phyloP scores from a whole-genome alignment of 2,113 vertebrate species.

The Scomber japonicus region DNA sequence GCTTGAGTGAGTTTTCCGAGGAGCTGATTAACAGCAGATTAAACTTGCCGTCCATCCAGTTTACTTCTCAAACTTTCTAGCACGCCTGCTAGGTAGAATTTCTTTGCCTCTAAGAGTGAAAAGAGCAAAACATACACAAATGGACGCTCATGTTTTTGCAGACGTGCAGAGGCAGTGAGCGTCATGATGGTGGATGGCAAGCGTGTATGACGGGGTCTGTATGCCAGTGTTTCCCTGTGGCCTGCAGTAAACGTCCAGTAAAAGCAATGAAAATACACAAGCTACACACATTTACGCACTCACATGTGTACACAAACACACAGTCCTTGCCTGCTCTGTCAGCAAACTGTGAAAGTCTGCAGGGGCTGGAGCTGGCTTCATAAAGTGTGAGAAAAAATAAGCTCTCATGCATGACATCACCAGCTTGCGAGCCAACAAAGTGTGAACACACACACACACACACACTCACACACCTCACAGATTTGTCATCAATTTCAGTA shows the following conservation, averaged over 20 bases:
- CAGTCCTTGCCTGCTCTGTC: slow-evolving; percentile 52
- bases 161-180: slow-evolving; percentile 23
- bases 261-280: slow-evolving; percentile 55
- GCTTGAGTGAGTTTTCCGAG: slow-evolving; percentile 93
- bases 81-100: slow-evolving; percentile 74
- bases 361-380: slow-evolving; percentile 32
- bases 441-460: slow-evolving; percentile 43
- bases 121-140: slow-evolving; percentile 34
- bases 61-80: slow-evolving; percentile 85
- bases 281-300: slow-evolving; percentile 8
- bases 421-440: slow-evolving; percentile 38
- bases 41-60: slow-evolving; percentile 85
- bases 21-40: slow-evolving; percentile 91
- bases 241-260: slow-evolving; percentile 54
- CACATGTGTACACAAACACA: slow-evolving; percentile 27
- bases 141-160: slow-evolving; percentile 40
- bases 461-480: slow-evolving; percentile 51
- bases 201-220: slow-evolving; percentile 41
- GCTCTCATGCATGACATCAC: slow-evolving; percentile 71
- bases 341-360: slow-evolving; percentile 65
- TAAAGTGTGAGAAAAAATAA: slow-evolving; percentile 64
- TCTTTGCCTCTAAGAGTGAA: slow-evolving; percentile 66
- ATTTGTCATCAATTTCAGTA: slow-evolving; percentile 77
- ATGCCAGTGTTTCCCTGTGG: slow-evolving; percentile 57
- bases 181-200: slow-evolving; percentile 47